Evolutionary conservation across 2,113 vertebrate genomes (phyloP).

Genomic region (Murina feae): DNA sequence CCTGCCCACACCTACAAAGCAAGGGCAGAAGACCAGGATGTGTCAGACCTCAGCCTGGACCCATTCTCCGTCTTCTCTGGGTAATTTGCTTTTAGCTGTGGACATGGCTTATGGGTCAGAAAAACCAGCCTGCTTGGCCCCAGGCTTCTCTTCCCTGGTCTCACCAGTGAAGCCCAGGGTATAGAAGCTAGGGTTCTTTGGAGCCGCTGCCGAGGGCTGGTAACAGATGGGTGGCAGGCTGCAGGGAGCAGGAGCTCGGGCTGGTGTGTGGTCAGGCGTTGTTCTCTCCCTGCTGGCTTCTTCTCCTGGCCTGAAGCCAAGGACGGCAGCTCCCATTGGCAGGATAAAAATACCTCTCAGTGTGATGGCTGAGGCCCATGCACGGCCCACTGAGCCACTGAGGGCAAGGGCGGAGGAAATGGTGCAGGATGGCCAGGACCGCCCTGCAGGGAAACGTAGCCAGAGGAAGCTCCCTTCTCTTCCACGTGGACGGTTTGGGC

Average conservation of each 20-base stretch:
- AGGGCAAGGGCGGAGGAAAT: not conserved
- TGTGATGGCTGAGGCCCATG: not conserved
- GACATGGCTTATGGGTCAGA: not conserved
- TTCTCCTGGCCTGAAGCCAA: constrained; percentile 51
- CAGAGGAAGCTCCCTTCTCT: not conserved
- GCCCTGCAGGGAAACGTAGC: not conserved
- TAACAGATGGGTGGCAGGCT: constrained; percentile 52
- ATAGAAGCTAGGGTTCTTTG: not conserved
- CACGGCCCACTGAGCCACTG: not conserved
- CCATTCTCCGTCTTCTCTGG: not conserved
- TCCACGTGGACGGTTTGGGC: accelerated
- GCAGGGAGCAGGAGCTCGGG: constrained; percentile 9
- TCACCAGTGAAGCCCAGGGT: not conserved
- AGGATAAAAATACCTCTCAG: constrained; percentile 55
- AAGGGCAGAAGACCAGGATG: not conserved
- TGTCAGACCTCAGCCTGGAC: not conserved
- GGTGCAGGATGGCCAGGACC: not conserved
- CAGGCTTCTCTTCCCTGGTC: not conserved
- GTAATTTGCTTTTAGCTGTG: not conserved
- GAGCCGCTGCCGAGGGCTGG: not conserved
- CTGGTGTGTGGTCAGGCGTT: not conserved
- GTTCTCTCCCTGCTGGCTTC: constrained; percentile 29
- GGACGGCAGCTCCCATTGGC: constrained; percentile 25
- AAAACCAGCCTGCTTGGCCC: not conserved
- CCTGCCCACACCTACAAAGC: not conserved